Percentiles rank a stretch among this genome's conserved stretches.
phyloP scores from a whole-genome alignment of 2,113 vertebrate genomes.

The Pheucticus melanocephalus region DNA sequence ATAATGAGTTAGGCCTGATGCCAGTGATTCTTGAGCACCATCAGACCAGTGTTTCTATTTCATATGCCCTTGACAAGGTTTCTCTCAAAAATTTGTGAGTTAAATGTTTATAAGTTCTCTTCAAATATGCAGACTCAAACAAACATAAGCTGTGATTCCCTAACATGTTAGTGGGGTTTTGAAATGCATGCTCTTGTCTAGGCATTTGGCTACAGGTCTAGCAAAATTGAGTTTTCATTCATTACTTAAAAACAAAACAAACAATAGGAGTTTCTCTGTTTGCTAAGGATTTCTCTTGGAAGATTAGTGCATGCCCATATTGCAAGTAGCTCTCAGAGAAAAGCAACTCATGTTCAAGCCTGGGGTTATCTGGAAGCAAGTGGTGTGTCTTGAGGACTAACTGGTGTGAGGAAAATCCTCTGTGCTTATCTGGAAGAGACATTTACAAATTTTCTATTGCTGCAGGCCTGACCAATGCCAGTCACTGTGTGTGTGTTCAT shows the following conservation, averaged over 20 bases:
- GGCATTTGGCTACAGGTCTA: not conserved
- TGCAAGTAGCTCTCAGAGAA: not conserved
- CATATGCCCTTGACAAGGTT: slow-evolving; percentile 46
- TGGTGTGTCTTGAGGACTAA: not conserved
- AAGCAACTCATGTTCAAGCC: not conserved
- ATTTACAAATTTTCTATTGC: not conserved
- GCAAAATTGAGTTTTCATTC: not conserved
- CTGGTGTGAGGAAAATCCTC: not conserved
- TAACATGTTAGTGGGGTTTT: not conserved
- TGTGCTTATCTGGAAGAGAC: not conserved
- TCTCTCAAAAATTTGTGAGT: slow-evolving; percentile 48
- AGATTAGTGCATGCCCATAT: not conserved
- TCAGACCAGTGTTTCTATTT: slow-evolving; percentile 53
- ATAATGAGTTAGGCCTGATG: slow-evolving; percentile 72
- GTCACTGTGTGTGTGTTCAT: accelerated
- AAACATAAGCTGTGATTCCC: not conserved
- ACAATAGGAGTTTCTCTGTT: not conserved
- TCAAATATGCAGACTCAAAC: slow-evolving; percentile 22
- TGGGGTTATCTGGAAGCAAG: not conserved
- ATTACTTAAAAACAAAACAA: not conserved
- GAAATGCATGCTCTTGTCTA: not conserved
- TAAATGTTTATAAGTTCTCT: slow-evolving; percentile 49
- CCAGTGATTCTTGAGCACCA: slow-evolving; percentile 57
- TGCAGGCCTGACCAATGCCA: not conserved
- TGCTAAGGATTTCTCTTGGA: not conserved